A percentile compares a stretch with the other conserved stretches of the same genome.
Evolutionary conservation across 2,113 vertebrate species (phyloP).

Genomic region (Vulpes ferrilata): DNA sequence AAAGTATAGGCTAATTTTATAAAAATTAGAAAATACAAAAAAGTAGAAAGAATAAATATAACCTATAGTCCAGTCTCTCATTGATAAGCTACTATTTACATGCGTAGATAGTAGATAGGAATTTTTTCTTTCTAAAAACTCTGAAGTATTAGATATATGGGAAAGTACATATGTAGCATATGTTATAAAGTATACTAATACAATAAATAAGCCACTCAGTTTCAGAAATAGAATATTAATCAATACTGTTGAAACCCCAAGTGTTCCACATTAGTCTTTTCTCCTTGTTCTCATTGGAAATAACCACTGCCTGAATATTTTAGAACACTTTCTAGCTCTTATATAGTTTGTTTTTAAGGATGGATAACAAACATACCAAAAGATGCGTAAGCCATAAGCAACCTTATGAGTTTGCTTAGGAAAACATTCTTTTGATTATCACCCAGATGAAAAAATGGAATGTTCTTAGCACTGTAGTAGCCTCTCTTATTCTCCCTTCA

Average conservation of each 20-base stretch:
- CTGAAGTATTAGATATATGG: neutral
- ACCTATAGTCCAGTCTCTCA: neutral
- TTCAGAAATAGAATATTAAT: neutral
- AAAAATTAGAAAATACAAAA: constrained; percentile 6
- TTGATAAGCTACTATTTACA: neutral
- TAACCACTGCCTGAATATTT: neutral
- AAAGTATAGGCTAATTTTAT: neutral
- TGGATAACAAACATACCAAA: neutral
- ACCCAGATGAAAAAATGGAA: neutral
- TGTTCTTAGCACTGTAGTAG: neutral
- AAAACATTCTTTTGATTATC: neutral
- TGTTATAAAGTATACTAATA: neutral
- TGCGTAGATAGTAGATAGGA: neutral
- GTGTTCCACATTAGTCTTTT: neutral
- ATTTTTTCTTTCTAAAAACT: neutral
- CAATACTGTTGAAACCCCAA: neutral
- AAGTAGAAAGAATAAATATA: neutral
- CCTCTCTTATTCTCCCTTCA: neutral
- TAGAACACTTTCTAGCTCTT: constrained; percentile 6
- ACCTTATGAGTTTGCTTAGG: neutral
- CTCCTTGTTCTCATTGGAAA: neutral
- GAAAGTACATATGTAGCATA: neutral
- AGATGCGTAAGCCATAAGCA: neutral
- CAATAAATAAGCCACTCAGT: neutral
- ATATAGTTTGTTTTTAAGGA: constrained; percentile 40